phyloP scores from a whole-genome alignment of 2,113 vertebrate species.

The Propithecus coquereli region DNA sequence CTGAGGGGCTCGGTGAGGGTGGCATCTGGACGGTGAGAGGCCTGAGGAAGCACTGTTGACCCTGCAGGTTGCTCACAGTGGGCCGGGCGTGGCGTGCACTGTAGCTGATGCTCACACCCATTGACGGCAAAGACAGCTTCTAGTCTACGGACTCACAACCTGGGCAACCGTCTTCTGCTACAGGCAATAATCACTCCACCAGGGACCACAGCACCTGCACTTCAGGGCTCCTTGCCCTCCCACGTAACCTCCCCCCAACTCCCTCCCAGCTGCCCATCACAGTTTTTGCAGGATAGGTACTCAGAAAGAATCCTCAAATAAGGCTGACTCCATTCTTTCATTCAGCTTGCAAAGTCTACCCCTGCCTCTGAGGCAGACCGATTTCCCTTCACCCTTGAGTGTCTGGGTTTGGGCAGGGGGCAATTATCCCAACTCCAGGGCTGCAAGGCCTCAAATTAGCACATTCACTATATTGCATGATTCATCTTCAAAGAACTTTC shows the following conservation, averaged over 20 bases:
- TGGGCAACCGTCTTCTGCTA: neutral
- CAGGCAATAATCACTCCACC: neutral
- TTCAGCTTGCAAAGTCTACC: neutral
- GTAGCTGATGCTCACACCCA: neutral
- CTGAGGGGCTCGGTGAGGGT: neutral
- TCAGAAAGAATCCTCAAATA: neutral
- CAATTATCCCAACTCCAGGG: neutral
- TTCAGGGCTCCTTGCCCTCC: neutral
- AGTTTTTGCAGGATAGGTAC: neutral
- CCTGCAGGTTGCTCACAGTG: too few species aligned
- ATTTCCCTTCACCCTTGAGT: neutral
- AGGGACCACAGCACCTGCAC: neutral
- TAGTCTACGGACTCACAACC: neutral
- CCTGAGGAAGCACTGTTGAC: accelerated
- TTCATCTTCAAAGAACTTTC: conserved; percentile 59
- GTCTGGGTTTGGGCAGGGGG: neutral
- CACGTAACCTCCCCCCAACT: accelerated
- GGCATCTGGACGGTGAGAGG: neutral
- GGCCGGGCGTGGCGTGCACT: accelerated
- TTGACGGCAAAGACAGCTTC: neutral
- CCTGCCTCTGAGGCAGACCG: neutral
- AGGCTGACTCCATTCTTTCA: neutral
- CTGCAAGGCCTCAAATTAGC: conserved; percentile 11
- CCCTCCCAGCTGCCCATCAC: accelerated
- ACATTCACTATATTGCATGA: neutral